Evolutionary conservation across 2,113 vertebrate species (phyloP).

Genomic region (Psittacara wagleri): DNA sequence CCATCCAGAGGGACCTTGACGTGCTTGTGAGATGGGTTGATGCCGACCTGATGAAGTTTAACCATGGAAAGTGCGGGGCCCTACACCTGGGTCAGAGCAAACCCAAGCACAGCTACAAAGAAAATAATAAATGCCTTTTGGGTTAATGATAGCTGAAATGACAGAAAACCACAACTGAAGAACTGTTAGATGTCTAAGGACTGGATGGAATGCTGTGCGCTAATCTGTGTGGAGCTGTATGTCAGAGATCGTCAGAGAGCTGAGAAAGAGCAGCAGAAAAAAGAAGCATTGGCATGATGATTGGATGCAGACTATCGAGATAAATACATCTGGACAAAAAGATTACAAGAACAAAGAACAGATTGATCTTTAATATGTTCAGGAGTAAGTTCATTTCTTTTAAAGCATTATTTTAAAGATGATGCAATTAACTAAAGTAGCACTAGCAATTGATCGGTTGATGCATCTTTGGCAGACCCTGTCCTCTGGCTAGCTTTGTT

Average conservation of each 20-base stretch:
- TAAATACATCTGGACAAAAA: not conserved
- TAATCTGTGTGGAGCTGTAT: not conserved
- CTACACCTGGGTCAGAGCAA: too few species aligned
- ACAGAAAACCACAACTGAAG: not conserved
- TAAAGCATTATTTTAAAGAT: not conserved
- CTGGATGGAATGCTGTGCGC: not conserved
- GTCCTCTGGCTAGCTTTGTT: not conserved
- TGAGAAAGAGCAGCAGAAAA: not conserved
- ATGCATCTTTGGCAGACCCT: not conserved
- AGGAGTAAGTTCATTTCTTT: not conserved
- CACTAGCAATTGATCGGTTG: not conserved
- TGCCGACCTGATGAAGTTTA: too few species aligned
- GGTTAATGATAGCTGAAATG: not conserved
- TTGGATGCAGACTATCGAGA: not conserved
- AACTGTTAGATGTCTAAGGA: not conserved
- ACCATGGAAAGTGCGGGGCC: too few species aligned
- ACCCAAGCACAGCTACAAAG: too few species aligned
- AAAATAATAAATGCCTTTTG: not conserved
- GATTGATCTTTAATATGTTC: not conserved
- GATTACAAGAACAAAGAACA: not conserved
- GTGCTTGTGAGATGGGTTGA: too few species aligned
- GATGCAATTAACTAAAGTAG: not conserved
- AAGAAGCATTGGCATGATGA: not conserved
- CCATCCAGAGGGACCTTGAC: too few species aligned
- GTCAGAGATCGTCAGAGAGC: not conserved